phyloP scores from a whole-genome alignment of 1,140 invertebrate genomes.

The Drosophila mayri region DNA sequence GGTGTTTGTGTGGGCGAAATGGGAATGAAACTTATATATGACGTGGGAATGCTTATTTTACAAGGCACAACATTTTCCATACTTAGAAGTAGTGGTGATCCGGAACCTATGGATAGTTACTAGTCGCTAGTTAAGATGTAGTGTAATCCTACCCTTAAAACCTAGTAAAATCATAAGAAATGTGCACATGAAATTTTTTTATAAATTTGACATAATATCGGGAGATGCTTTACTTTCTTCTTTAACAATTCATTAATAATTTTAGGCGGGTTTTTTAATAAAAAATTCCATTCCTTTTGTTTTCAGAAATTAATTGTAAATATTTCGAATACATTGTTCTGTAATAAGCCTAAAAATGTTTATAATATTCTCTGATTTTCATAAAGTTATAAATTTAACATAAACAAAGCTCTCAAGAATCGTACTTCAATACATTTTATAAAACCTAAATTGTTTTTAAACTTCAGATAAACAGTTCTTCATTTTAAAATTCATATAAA shows the following conservation, averaged over 20 bases:
- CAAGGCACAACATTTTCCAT: slow-evolving; percentile 73
- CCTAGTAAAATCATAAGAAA: slow-evolving; percentile 75
- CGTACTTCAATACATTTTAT: too few species aligned
- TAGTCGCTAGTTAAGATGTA: slow-evolving; percentile 51
- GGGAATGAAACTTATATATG: slow-evolving; percentile 4
- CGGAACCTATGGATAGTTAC: slow-evolving; percentile 65
- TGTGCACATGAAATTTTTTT: slow-evolving; percentile 1
- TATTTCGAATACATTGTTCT: not conserved
- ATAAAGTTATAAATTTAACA: not conserved
- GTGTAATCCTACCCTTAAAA: slow-evolving; percentile 68
- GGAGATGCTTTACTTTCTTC: not conserved
- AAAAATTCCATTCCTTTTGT: not conserved
- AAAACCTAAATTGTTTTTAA: not conserved
- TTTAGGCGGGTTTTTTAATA: not conserved
- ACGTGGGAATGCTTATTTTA: slow-evolving; percentile 50
- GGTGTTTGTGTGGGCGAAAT: slow-evolving; percentile 10
- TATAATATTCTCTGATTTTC: not conserved
- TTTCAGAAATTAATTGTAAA: not conserved
- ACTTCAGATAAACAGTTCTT: not conserved
- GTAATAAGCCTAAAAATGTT: not conserved
- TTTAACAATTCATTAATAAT: not conserved
- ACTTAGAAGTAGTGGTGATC: slow-evolving; percentile 54
- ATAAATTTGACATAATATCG: not conserved
- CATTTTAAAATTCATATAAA: not conserved
- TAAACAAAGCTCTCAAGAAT: not conserved